These are phyloP conservation scores for Dendrocopos noguchii DNA, from an alignment of 2,113 vertebrate genomes.

Conservation along the genomic window DNA sequence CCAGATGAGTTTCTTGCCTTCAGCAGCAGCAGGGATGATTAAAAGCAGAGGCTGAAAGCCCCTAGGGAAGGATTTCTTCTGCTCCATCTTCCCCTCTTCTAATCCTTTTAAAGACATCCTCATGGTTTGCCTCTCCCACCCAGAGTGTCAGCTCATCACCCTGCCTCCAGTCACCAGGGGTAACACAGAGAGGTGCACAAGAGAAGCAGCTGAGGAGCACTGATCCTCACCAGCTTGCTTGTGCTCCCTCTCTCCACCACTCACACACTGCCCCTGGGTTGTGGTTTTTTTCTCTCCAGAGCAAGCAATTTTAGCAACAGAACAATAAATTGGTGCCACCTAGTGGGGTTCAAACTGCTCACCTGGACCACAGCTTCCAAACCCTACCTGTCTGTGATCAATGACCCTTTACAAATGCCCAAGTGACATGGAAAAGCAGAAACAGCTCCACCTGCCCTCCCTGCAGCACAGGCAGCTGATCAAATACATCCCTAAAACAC, in stretches of 20 bases:
- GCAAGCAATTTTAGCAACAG: neutral
- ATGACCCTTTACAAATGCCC: neutral
- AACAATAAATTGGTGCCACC: slow-evolving; percentile 57
- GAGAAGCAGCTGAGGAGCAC: neutral
- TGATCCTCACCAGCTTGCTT: neutral
- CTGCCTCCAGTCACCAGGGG: neutral
- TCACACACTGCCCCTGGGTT: neutral
- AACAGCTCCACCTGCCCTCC: accelerated
- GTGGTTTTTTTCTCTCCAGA: neutral
- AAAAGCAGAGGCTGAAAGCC: neutral
- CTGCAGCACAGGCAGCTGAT: neutral
- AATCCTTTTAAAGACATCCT: neutral
- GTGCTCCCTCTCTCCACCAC: neutral
- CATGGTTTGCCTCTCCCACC: neutral
- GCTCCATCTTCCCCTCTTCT: neutral
- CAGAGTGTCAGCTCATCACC: neutral
- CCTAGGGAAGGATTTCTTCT: neutral
- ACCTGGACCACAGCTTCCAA: neutral
- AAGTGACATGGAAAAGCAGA: neutral
- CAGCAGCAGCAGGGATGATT: neutral
- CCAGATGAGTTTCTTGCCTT: neutral
- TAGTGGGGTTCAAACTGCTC: slow-evolving; percentile 45
- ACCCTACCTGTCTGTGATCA: neutral
- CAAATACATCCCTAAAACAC: accelerated
- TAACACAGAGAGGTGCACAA: accelerated